phyloP scores from a whole-genome alignment of 1,140 invertebrate genomes.

The Panagrolaimus sp. region DNA sequence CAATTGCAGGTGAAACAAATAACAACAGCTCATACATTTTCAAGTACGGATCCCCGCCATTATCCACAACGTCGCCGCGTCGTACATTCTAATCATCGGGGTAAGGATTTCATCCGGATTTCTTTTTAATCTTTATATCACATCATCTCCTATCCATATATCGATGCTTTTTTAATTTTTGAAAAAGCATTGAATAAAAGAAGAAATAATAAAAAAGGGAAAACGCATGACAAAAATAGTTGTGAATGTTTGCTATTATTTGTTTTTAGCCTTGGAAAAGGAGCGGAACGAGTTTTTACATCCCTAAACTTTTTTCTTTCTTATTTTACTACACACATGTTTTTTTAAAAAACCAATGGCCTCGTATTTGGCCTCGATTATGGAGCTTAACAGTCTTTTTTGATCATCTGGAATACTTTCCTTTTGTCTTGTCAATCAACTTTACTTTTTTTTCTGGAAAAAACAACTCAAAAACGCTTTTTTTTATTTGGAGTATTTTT shows the following conservation, averaged over 20 bases:
- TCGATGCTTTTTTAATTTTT: neutral
- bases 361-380: neutral
- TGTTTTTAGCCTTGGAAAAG: no score
- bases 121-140: neutral
- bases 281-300: neutral
- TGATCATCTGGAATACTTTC: neutral
- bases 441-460: neutral
- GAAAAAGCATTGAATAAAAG: neutral
- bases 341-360: slow-evolving; percentile 1
- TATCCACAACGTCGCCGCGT: slow-evolving; percentile 41
- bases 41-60: slow-evolving; percentile 40
- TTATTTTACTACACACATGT: slow-evolving; percentile 13
- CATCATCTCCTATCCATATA: neutral
- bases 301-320: neutral
- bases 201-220: no score
- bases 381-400: neutral
- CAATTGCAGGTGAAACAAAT: slow-evolving; percentile 40
- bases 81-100: slow-evolving; percentile 22
- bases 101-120: neutral
- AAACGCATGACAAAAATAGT: neutral
- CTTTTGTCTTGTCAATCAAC: neutral
- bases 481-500: neutral
- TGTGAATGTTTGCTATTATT: no score
- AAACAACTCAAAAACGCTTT: neutral
- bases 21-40: slow-evolving; percentile 44